These are phyloP conservation scores for Xanthia togata DNA, from an alignment of 2,888 invertebrate species.

Conservation along the genomic window DNA sequence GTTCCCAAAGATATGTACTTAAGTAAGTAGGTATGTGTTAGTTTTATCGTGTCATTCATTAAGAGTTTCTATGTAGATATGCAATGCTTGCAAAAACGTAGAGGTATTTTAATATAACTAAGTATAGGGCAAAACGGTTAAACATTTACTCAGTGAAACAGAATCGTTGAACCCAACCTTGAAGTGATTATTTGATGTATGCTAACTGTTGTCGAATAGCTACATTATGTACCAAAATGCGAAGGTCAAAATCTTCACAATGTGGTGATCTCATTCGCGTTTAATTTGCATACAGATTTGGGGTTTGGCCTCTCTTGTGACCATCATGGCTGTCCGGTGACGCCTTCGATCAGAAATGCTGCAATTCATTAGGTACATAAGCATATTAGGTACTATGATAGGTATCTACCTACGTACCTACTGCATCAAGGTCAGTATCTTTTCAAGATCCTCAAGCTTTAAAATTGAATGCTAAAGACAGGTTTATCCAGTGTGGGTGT, in stretches of 20 bases:
- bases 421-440: constrained; percentile 41
- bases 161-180: constrained; percentile 54
- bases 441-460: constrained; percentile 24
- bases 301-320: constrained; percentile 76
- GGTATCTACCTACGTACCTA: constrained; percentile 12
- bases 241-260: constrained; percentile 68
- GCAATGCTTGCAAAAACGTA: constrained; percentile 37
- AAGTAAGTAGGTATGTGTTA: constrained; percentile 17
- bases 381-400: constrained; percentile 27
- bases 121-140: constrained; percentile 30
- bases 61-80: constrained; percentile 15
- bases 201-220: constrained; percentile 56
- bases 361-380: constrained; percentile 40
- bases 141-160: constrained; percentile 24
- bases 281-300: constrained; percentile 82
- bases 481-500: constrained; percentile 47
- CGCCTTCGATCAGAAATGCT: constrained; percentile 64
- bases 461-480: constrained; percentile 37
- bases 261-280: constrained; percentile 82
- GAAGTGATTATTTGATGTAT: constrained; percentile 43
- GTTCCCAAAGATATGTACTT: constrained; percentile 40
- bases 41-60: not conserved
- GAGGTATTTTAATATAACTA: constrained; percentile 1
- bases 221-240: constrained; percentile 65
- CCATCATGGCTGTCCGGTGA: constrained; percentile 68